These are phyloP conservation scores for Drosophila hawaiiensis DNA, from an alignment of 2,888 invertebrate species.

Conservation along the genomic window DNA sequence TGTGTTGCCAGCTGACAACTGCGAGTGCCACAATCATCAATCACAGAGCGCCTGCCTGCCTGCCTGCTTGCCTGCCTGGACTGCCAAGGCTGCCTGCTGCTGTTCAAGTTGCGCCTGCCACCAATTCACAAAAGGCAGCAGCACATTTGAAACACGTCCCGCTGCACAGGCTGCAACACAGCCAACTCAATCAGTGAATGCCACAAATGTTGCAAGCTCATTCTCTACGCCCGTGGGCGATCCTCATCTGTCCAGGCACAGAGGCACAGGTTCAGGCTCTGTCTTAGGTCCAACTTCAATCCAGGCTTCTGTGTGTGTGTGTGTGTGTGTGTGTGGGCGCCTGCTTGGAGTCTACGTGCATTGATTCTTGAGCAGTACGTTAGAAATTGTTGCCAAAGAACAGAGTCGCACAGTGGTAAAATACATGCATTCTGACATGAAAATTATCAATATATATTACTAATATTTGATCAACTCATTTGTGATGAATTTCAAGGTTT, in stretches of 20 bases:
- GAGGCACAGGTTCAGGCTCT: constrained; percentile 14
- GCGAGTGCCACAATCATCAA: constrained; percentile 72
- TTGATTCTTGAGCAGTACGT: constrained; percentile 45
- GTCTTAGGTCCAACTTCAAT: constrained; percentile 8
- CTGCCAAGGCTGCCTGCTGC: constrained; percentile 5
- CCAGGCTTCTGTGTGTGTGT: constrained; percentile 29
- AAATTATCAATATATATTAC: fast-evolving
- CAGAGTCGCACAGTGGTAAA: constrained; percentile 37
- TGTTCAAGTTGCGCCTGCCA: constrained; percentile 48
- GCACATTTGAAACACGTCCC: constrained; percentile 36
- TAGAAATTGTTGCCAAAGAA: constrained; percentile 25
- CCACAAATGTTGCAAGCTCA: constrained; percentile 58
- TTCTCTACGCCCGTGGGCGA: constrained; percentile 50
- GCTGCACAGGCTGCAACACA: constrained; percentile 4
- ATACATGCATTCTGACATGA: not conserved
- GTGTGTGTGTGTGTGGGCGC: constrained; percentile 46
- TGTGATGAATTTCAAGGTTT: not conserved
- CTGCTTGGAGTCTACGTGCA: constrained; percentile 45
- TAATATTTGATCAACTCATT: fast-evolving
- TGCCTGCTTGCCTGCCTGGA: not conserved
- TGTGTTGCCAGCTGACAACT: constrained; percentile 48
- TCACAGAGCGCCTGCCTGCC: constrained; percentile 47
- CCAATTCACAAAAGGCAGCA: constrained; percentile 15
- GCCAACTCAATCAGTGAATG: constrained; percentile 54
- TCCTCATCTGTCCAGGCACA: constrained; percentile 22